Conservation (phyloP, 2,113 vertebrate species). For the Neopipo cinnamomea region DNA sequence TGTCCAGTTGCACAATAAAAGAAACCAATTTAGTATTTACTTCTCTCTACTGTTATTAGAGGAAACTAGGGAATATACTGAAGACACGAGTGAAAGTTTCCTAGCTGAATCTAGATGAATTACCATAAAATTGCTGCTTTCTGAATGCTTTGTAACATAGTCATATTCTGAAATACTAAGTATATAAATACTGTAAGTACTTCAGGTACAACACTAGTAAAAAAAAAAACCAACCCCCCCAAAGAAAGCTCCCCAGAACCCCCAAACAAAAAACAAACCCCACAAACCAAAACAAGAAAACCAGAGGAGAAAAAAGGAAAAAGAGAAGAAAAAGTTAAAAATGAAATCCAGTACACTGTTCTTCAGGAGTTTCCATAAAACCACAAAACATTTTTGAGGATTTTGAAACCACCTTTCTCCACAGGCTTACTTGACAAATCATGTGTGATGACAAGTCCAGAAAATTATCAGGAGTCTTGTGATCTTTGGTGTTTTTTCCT, state of each 20-base stretch:
- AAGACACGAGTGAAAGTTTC: background rate
- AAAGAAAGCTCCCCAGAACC: accelerated
- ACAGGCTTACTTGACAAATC: background rate
- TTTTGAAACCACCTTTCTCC: background rate
- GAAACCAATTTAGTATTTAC: background rate
- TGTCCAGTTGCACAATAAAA: background rate
- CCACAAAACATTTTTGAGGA: background rate
- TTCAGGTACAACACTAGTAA: background rate
- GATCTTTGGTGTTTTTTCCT: conserved; percentile 4
- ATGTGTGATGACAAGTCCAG: background rate
- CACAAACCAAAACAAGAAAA: background rate
- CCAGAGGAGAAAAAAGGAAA: background rate
- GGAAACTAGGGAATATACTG: background rate
- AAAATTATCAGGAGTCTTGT: conserved; percentile 42
- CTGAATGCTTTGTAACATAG: background rate
- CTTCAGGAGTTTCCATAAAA: background rate
- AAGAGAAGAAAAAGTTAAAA: background rate
- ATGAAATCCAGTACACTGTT: background rate
- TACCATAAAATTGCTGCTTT: background rate
- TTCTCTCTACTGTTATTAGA: background rate
- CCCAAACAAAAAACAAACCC: no score
- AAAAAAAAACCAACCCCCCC: background rate
- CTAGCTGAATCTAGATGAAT: background rate
- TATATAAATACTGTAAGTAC: background rate
- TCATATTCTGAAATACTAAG: background rate